Percentiles rank a stretch among this genome's conserved stretches.
Conservation (phyloP, 1,140 invertebrate genomes). For the Tyrophagus putrescentiae region DNA sequence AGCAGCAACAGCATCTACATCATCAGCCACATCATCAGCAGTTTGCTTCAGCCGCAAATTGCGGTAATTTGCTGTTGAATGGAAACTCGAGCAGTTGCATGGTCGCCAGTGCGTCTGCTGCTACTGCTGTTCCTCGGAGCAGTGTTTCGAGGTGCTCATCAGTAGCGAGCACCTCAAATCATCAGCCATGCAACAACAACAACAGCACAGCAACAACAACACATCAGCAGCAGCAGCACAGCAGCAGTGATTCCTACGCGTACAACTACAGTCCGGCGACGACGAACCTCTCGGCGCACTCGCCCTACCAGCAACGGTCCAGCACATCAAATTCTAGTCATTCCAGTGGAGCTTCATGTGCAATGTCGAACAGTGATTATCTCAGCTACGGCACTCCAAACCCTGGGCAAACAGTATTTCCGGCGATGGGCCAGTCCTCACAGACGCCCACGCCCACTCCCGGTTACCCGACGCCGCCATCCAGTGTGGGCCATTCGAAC, state of each 20-base stretch:
- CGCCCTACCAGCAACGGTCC: conserved; percentile 17
- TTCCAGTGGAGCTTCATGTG: conserved; percentile 5
- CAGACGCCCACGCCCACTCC: conserved; percentile 14
- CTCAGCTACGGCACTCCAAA: conserved; percentile 14
- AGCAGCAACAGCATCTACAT: too few relatives aligned
- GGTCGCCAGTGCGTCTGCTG: neutral
- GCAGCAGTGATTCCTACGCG: conserved; percentile 18
- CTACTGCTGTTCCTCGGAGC: neutral
- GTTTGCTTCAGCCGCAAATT: too few relatives aligned
- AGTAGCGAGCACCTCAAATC: conserved; percentile 20
- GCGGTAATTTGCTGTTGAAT: neutral
- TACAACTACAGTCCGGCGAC: conserved; percentile 20
- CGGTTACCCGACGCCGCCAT: conserved; percentile 23
- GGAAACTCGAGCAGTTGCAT: neutral
- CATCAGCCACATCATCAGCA: too few relatives aligned
- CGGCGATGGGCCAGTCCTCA: conserved; percentile 3
- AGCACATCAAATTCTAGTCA: conserved; percentile 22
- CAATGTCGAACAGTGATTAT: conserved; percentile 3
- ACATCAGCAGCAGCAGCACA: conserved; percentile 7
- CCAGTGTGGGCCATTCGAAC: conserved; percentile 19
- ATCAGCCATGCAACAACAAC: neutral
- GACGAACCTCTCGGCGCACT: conserved; percentile 13
- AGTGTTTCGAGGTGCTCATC: conserved; percentile 20
- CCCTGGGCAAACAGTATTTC: conserved; percentile 15
- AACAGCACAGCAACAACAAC: conserved; percentile 9